Evolutionary conservation across 1,140 invertebrate species (phyloP).

Genomic region (Glomeris maerens): DNA sequence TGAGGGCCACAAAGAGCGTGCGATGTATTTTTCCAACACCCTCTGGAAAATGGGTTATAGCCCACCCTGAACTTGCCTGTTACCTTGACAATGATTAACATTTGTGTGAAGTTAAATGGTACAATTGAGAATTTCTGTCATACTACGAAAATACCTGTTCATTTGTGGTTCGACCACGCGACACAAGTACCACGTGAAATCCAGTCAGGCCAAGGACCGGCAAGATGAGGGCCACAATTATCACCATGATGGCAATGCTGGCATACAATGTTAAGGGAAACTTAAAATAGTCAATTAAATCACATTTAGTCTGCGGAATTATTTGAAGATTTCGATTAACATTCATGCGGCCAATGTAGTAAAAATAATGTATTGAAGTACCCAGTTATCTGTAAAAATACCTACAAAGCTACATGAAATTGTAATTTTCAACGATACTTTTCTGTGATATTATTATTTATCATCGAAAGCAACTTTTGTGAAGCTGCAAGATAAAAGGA

Average conservation of each 20-base stretch:
- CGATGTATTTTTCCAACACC: constrained; percentile 86
- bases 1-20: constrained; percentile 89
- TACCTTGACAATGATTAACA: constrained; percentile 38
- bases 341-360: too few relatives aligned
- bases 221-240: constrained; percentile 80
- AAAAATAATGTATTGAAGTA: too few relatives aligned
- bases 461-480: background rate
- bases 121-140: constrained; percentile 7
- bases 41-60: constrained; percentile 89
- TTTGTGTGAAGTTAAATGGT: background rate
- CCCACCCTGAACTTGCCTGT: constrained; percentile 96
- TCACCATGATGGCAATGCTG: constrained; percentile 80
- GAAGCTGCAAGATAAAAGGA: constrained; percentile 44
- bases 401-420: too few relatives aligned
- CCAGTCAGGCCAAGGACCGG: constrained; percentile 94
- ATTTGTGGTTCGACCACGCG: constrained; percentile 97
- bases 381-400: too few relatives aligned
- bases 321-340: too few relatives aligned
- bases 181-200: constrained; percentile 94
- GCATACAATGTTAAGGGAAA: constrained; percentile 22
- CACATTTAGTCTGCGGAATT: too few relatives aligned
- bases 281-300: constrained; percentile 2
- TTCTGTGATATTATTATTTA: background rate
- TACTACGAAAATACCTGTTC: constrained; percentile 54
- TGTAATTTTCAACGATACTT: too few relatives aligned